A percentile compares a stretch with the other conserved stretches of the same genome.
phyloP scores from a whole-genome alignment of 2,797 vertebrate species.

The Valencia hispanica region DNA sequence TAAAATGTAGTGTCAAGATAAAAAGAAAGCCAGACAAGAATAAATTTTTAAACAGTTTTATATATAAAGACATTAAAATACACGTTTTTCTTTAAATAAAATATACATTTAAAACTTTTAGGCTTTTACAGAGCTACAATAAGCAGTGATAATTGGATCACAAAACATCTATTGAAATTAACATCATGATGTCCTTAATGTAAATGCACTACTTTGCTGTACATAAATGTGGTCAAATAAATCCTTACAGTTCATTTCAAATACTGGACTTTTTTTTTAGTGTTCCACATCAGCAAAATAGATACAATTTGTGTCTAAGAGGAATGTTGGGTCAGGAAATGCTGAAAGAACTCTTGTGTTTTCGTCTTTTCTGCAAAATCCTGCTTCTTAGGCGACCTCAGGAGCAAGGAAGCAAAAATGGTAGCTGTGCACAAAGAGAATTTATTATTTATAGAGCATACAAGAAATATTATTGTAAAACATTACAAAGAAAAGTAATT shows the following conservation, averaged over 20 bases:
- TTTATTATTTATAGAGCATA: conserved; percentile 13
- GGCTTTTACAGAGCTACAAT: conserved; percentile 60
- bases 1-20: not conserved
- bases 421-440: conserved; percentile 74
- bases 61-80: conserved; percentile 70
- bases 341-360: conserved; percentile 90
- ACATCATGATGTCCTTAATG: conserved; percentile 48
- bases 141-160: conserved; percentile 58
- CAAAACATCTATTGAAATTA: conserved; percentile 49
- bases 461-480: conserved; percentile 1
- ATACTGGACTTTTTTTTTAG: conserved; percentile 72
- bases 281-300: conserved; percentile 62
- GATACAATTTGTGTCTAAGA: conserved; percentile 47
- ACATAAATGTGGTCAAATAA: conserved; percentile 62
- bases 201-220: conserved; percentile 53
- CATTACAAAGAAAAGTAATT: not conserved
- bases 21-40: conserved; percentile 1
- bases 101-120: conserved; percentile 73
- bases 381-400: conserved; percentile 82
- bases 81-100: conserved; percentile 74
- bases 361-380: conserved; percentile 87
- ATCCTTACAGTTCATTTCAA: conserved; percentile 65
- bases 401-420: conserved; percentile 89
- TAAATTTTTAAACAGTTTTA: conserved; percentile 50
- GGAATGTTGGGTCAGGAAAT: conserved; percentile 83